Base-by-base conservation (phyloP, 2,113 vertebrate species). In the Dissostichus mawsoni region DNA sequence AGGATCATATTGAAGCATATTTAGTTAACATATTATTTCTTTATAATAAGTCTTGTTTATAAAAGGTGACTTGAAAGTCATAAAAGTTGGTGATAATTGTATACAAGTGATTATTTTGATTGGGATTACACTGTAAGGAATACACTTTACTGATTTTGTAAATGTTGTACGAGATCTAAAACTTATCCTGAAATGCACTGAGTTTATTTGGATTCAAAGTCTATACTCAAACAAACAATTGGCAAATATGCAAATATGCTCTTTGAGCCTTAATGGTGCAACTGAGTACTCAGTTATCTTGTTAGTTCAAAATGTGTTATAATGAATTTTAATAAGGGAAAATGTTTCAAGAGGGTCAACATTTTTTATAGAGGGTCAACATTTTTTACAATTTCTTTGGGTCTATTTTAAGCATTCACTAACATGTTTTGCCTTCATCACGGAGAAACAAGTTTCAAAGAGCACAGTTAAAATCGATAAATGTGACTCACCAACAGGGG, bases 171-270 rank as follows among this genome's bases (percentile, higher is more conserved):
- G 9, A 29, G 14, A 65, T 53, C 47, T 12, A 50, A 67, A 18
- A 47, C 59, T 57, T 82, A 65, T 86, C 52, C 75, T 82, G 16
- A 74, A 29, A 66, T 86, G 61, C 14, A 80, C 74, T 48, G 0
- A 4, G 16, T 78, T 16, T 75, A 56, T 76, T 82, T 69, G 20
- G 74, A 81, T 86, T 79, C 90, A 93, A 94, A 92, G 93, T 94
- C 85, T 86, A 69, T 23, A 73, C 68, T 78, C 59, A 85, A 87
- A 86, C 90, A 94, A 91, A 92, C 63, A 90, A n/a, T 10, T 23
- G 2, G 11, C 65, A 41, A 41, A 41, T 83, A 57, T 83, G 77
- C 79, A 91, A 93, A 93, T 76, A 90, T 88, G 75, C 72, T 82
- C 87, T 90, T 69, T 92, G 91, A 84, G 76, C 83, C 10, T 61